These are phyloP conservation scores for Coturnix japonica DNA, from an alignment of 2,113 vertebrate genomes.

Conservation along the genomic window DNA sequence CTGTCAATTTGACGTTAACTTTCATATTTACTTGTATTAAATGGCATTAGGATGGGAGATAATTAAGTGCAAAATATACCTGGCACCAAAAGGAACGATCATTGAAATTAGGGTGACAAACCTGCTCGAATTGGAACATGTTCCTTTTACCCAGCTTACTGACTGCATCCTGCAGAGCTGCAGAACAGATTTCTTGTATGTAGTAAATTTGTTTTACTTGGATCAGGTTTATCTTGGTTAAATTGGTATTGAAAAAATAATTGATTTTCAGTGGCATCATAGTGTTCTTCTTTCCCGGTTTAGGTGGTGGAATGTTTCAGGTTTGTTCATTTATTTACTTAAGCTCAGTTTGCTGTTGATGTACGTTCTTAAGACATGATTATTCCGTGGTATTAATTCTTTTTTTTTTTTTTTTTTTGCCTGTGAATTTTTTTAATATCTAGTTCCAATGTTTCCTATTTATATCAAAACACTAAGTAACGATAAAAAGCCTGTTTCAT, in stretches of 20 bases:
- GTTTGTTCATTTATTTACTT: neutral
- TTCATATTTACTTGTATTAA: neutral
- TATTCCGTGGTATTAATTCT: neutral
- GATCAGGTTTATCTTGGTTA: neutral
- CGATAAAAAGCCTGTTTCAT: too few species aligned
- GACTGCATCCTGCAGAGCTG: neutral
- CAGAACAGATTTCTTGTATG: neutral
- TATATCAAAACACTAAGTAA: neutral
- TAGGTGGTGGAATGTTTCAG: neutral
- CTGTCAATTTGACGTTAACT: neutral
- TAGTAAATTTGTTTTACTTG: neutral
- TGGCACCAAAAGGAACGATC: neutral
- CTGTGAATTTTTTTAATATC: neutral
- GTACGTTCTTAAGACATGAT: neutral
- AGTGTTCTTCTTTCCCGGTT: neutral
- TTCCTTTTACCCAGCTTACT: neutral
- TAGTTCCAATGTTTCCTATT: neutral
- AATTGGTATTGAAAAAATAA: neutral
- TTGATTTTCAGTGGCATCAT: neutral
- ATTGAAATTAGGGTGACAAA: rapidly evolving
- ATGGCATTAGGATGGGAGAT: neutral
- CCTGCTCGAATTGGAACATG: neutral
- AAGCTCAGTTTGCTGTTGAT: neutral
- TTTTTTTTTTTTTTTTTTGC: neutral
- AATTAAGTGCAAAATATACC: neutral